Evolutionary conservation across 2,797 vertebrate species (phyloP).

Genomic region (Esox masquinongy): DNA sequence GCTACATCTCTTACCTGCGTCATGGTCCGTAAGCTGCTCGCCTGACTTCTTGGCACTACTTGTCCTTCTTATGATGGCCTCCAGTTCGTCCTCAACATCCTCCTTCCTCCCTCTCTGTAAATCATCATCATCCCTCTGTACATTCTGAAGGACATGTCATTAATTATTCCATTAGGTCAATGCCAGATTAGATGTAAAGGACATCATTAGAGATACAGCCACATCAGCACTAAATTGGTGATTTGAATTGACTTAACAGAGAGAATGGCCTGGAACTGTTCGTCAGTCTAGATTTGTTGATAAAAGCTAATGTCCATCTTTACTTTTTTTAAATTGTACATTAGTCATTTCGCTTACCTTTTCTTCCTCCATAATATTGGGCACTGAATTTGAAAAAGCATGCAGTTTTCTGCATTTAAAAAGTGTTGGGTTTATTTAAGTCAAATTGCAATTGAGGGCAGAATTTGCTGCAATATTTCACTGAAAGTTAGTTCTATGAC

Average conservation of each 20-base stretch:
- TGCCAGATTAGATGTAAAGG: neutral
- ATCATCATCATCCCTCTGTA: neutral
- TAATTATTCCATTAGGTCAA: neutral
- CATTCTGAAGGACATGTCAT: neutral
- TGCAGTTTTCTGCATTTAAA: neutral
- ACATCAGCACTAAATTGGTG: neutral
- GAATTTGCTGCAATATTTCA: no score
- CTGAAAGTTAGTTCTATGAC: no score
- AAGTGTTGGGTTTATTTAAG: neutral
- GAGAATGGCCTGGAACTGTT: neutral
- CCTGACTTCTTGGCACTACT: neutral
- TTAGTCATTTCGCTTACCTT: neutral
- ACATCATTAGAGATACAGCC: neutral
- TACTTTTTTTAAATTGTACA: no score
- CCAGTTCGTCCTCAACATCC: neutral
- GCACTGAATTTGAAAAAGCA: neutral
- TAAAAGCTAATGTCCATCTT: no score
- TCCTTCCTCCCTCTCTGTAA: neutral
- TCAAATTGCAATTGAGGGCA: no score
- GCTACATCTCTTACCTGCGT: neutral
- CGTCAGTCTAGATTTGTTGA: neutral
- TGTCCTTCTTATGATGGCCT: neutral
- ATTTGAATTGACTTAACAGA: neutral
- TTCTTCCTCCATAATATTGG: neutral
- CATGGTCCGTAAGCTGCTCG: neutral